Base-by-base conservation (phyloP, 2,888 invertebrate species). In the Notodonta ziczac region DNA sequence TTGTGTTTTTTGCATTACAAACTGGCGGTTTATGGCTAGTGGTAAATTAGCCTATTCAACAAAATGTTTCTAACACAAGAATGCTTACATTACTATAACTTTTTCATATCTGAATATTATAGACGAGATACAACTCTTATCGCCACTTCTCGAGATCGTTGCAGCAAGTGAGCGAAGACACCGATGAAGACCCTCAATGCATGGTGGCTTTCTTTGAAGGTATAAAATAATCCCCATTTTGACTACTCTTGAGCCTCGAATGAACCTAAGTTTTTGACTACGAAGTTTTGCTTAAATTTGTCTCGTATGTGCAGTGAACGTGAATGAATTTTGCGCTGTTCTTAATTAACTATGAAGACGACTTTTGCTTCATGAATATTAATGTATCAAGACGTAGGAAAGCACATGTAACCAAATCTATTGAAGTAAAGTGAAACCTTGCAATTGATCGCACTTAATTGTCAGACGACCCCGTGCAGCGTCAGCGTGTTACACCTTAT, bases 201-300 rank as follows among this genome's bases (percentile, higher is more conserved):
- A 65, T 87, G 4, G 75, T 81, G 46, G 77, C 84, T 50, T 71
- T 63, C 9, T 82, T 74, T 61, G 66, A 77, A 80, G 86, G 88
- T 87, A 72, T 3, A 35, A 6, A 35, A 35, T 35, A 35, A 35
- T 35, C 24, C 24, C 2, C 24, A 24, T 24, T 24, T 24, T 24
- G 24, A 24, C 24, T 24, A 24, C 24, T 24, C 2, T 24, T 24
- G 24, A 24, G 2, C 6, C 35, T 35, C 7, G 35, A 35, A 35
- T 35, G 35, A 35, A 3, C 24, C 24, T 35, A 35, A 35, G 35
- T 3, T 35, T 35, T 35, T 35, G 35, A 35, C 35, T 0, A 35
- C 4, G 35, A 5, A 35, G 7, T 35, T 35, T 35, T 7, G 35
- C 35, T 35, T 35, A 24, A 24, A 24, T 24, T 24, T 24, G 1